phyloP scores from a whole-genome alignment of 1,140 invertebrate genomes.

The Gonioctena quinquepunctata region DNA sequence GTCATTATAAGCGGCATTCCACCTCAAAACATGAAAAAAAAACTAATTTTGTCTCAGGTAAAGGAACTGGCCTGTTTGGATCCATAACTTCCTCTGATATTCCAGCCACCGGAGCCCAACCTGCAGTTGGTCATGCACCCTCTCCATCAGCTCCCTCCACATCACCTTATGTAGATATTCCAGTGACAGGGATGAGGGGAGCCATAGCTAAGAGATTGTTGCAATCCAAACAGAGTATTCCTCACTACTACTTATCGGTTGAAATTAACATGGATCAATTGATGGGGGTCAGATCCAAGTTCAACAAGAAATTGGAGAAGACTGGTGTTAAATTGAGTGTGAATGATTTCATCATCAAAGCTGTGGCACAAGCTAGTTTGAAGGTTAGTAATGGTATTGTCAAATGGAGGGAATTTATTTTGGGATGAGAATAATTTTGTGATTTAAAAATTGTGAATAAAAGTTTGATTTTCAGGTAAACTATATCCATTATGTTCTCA shows the following conservation, averaged over 20 bases:
- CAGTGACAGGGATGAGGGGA: constrained; percentile 84
- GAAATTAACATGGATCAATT: constrained; percentile 43
- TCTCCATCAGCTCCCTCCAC: constrained; percentile 46
- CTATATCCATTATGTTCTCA: neutral
- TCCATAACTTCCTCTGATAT: constrained; percentile 85
- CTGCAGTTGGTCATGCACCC: constrained; percentile 47
- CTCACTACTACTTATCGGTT: constrained; percentile 70
- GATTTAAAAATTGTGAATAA: no score
- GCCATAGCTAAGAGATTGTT: constrained; percentile 90
- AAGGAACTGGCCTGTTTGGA: constrained; percentile 86
- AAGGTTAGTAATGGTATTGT: constrained; percentile 57
- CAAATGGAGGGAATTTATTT: no score
- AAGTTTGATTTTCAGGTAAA: neutral
- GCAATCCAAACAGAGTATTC: constrained; percentile 92
- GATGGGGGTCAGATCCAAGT: constrained; percentile 32
- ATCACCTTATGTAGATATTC: constrained; percentile 74
- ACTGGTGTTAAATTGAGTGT: constrained; percentile 40
- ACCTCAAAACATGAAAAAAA: no score
- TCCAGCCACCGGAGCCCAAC: constrained; percentile 39
- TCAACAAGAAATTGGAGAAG: constrained; percentile 45
- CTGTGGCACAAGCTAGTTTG: constrained; percentile 86
- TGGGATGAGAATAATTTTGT: no score
- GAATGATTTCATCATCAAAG: constrained; percentile 88
- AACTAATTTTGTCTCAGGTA: constrained; percentile 61
- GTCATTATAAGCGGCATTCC: no score